Percentiles rank a stretch among this genome's conserved stretches.
Evolutionary conservation across 2,797 vertebrate genomes (phyloP).

Genomic region (Xiphorhynchus erythropygius): DNA sequence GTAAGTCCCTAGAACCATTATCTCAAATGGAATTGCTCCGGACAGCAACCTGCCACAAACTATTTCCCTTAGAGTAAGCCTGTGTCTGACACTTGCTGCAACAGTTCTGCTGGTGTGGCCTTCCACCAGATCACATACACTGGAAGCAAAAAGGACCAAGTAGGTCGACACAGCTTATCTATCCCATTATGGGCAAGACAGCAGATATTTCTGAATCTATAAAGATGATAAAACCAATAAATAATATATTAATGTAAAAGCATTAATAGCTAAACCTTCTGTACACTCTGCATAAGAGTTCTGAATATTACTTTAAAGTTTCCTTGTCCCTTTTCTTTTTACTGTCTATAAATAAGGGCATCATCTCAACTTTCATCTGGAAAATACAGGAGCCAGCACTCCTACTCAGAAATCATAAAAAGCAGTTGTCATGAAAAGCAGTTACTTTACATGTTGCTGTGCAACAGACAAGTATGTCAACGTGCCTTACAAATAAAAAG

Average conservation of each 20-base stretch:
- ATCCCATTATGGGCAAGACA: background rate
- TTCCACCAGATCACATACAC: background rate
- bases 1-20: background rate
- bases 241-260: background rate
- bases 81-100: background rate
- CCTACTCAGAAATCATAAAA: constrained; percentile 45
- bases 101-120: background rate
- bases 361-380: constrained; percentile 21
- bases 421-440: constrained; percentile 15
- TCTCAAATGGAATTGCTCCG: background rate
- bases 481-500: constrained; percentile 20
- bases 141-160: background rate
- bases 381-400: constrained; percentile 33
- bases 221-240: background rate
- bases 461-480: constrained; percentile 27
- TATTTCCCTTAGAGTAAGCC: background rate
- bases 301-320: background rate
- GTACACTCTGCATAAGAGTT: background rate
- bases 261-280: background rate
- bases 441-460: constrained; percentile 16
- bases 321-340: background rate
- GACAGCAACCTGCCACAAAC: background rate
- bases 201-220: background rate
- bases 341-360: background rate
- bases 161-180: background rate